Conservation (phyloP, 2,797 vertebrate species). For the Hydrolagus colliei region DNA sequence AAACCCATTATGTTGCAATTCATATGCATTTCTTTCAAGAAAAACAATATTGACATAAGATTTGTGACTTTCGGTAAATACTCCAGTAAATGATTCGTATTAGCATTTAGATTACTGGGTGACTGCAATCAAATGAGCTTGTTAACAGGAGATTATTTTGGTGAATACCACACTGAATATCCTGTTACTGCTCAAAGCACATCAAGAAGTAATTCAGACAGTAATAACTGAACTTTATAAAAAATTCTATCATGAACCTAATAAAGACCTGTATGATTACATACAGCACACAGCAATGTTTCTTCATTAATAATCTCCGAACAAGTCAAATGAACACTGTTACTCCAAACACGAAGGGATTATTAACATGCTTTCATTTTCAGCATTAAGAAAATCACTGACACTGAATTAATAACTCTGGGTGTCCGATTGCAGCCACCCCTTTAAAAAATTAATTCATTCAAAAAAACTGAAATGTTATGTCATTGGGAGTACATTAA, state of each 20-base stretch:
- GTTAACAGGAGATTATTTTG: constrained; percentile 32
- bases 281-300: neutral
- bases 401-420: neutral
- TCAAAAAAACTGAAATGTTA: constrained; percentile 58
- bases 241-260: constrained; percentile 11
- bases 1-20: constrained; percentile 1
- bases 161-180: constrained; percentile 19
- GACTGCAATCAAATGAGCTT: constrained; percentile 30
- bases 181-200: constrained; percentile 14
- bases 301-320: constrained; percentile 16
- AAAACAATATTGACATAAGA: constrained; percentile 26
- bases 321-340: constrained; percentile 9
- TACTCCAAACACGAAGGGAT: neutral
- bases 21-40: constrained; percentile 24
- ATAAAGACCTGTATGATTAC: constrained; percentile 26
- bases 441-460: constrained; percentile 55
- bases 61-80: constrained; percentile 26
- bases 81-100: constrained; percentile 19
- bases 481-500: constrained; percentile 56
- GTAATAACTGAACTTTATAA: constrained; percentile 28
- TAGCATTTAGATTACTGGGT: constrained; percentile 31
- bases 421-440: constrained; percentile 39
- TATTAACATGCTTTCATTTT: constrained; percentile 23
- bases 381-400: neutral
- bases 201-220: constrained; percentile 24